Evolutionary conservation across 1,140 invertebrate species (phyloP).

Genomic region (Zophobas atratus): DNA sequence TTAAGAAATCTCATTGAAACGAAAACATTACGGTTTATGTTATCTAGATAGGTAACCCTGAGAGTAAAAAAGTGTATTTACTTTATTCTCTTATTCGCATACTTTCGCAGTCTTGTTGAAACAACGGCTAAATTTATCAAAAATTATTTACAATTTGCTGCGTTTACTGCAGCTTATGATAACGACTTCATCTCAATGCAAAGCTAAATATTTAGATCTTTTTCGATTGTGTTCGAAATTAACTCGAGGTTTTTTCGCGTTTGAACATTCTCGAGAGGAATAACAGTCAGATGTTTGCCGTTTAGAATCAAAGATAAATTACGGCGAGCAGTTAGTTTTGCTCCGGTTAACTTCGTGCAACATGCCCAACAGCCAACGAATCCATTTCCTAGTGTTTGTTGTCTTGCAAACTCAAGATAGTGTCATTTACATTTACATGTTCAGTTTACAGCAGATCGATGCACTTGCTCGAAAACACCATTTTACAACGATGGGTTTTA

Average conservation of each 20-base stretch:
- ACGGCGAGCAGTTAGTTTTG: conserved; percentile 1
- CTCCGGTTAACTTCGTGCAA: conserved; percentile 7
- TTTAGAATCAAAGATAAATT: conserved; percentile 1
- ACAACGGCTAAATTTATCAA: conserved; percentile 1
- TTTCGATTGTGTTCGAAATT: not conserved
- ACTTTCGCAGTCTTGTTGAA: not conserved
- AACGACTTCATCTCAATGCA: too few relatives aligned
- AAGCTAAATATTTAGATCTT: too few relatives aligned
- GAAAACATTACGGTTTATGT: not conserved
- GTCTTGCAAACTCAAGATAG: not conserved
- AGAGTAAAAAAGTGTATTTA: conserved; percentile 6
- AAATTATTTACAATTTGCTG: not conserved
- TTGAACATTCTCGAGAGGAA: not conserved
- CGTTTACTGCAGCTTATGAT: not conserved
- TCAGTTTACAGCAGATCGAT: not conserved
- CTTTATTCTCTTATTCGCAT: not conserved
- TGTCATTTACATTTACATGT: not conserved
- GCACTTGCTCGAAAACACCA: not conserved
- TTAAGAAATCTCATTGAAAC: not conserved
- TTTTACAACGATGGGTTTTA: not conserved
- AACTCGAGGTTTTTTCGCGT: not conserved
- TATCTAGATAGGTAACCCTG: not conserved
- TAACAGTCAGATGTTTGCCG: not conserved
- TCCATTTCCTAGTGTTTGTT: conserved; percentile 3
- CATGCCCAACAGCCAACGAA: not conserved